A percentile compares a stretch with the other conserved stretches of the same genome.
Conservation (phyloP, 2,797 vertebrate genomes). For the Mormyrus proboscirostris region DNA sequence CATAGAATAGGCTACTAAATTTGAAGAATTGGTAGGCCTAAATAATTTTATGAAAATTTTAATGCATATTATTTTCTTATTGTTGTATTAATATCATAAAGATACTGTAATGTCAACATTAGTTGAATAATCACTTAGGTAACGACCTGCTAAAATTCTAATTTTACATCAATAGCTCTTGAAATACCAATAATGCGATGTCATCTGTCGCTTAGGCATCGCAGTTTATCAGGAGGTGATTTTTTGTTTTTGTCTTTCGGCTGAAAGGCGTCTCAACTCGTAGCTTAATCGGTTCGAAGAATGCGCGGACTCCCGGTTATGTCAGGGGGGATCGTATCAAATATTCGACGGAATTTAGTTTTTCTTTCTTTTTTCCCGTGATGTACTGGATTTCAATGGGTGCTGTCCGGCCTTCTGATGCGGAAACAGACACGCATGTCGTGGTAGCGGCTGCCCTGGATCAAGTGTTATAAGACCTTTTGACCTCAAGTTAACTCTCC, state of each 20-base stretch:
- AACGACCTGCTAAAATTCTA: neutral
- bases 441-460: constrained; percentile 52
- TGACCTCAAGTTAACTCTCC: constrained; percentile 45
- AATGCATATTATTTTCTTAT: neutral
- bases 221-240: constrained; percentile 12
- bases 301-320: constrained; percentile 19
- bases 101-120: neutral
- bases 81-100: neutral
- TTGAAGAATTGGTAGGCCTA: neutral
- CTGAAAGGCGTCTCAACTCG: neutral
- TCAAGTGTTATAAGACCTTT: constrained; percentile 61
- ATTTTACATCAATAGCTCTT: constrained; percentile 3
- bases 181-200: neutral
- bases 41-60: neutral
- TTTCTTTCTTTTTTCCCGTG: neutral
- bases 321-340: neutral
- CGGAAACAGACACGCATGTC: constrained; percentile 34
- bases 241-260: neutral
- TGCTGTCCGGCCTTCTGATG: constrained; percentile 47
- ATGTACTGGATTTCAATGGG: constrained; percentile 23
- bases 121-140: neutral
- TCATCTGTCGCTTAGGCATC: neutral
- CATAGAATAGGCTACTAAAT: neutral
- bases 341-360: neutral
- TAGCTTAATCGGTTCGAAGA: constrained; percentile 18